These are phyloP conservation scores for Pherbina coryleti DNA, from an alignment of 2,888 invertebrate genomes.

Conservation along the genomic window DNA sequence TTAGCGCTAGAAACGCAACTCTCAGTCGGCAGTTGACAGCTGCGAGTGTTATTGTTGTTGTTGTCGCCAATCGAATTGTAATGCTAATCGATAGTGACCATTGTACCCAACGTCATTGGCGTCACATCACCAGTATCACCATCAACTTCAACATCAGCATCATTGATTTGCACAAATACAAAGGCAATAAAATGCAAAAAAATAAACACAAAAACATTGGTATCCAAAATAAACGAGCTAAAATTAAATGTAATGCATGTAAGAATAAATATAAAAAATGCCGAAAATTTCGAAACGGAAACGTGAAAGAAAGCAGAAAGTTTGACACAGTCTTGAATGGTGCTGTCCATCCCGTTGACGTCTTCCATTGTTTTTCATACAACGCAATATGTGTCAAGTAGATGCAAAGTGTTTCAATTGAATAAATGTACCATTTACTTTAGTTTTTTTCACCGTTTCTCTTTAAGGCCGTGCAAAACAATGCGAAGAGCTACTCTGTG, in stretches of 20 bases:
- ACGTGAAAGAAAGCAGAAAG: neutral
- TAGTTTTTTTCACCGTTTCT: too few relatives aligned
- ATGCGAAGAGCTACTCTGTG: too few relatives aligned
- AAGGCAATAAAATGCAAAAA: neutral
- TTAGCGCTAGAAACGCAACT: conserved; percentile 1
- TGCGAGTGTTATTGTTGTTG: too few relatives aligned
- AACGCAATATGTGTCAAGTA: neutral
- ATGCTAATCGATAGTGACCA: neutral
- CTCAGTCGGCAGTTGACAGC: too few relatives aligned
- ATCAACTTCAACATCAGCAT: neutral
- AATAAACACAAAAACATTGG: neutral
- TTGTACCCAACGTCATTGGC: neutral
- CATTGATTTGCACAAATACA: neutral
- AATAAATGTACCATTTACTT: neutral
- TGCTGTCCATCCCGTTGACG: neutral
- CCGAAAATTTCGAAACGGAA: neutral
- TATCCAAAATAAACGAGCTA: neutral
- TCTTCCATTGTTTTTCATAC: neutral
- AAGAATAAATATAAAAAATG: neutral
- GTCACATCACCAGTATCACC: conserved; percentile 4
- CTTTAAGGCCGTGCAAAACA: too few relatives aligned
- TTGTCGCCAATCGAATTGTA: neutral
- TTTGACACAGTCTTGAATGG: neutral
- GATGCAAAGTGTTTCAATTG: conserved; percentile 2
- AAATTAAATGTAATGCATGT: conserved; percentile 13